A percentile compares a stretch with the other conserved stretches of the same genome.
These are phyloP conservation scores for Albula goreensis DNA, from an alignment of 2,113 vertebrate species.

Conservation along the genomic window DNA sequence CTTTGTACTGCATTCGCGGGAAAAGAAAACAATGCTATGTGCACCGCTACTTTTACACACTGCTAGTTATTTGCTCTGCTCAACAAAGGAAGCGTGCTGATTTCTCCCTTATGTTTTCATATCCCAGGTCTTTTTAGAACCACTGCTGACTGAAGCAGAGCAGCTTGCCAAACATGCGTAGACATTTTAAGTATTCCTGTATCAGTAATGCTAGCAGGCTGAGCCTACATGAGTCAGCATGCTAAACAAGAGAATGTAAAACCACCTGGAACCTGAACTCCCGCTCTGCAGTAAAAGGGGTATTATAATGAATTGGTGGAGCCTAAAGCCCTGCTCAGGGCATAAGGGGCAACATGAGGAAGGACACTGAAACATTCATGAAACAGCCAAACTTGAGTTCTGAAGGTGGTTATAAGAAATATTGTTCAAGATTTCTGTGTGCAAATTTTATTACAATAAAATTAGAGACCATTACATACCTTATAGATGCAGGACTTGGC, in stretches of 20 bases:
- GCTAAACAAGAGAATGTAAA: background rate
- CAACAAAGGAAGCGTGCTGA: no score
- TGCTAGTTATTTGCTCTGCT: no score
- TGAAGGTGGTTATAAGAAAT: background rate
- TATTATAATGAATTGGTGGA: background rate
- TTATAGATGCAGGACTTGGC: constrained; percentile 95
- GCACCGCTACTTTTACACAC: no score
- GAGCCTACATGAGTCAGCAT: background rate
- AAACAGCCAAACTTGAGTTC: background rate
- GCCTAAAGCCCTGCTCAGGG: background rate
- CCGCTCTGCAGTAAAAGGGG: background rate
- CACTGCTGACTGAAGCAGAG: background rate
- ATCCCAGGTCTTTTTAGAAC: background rate
- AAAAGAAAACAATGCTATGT: background rate
- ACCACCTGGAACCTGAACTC: background rate
- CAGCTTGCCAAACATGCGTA: background rate
- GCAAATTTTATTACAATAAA: background rate
- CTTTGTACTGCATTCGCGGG: background rate
- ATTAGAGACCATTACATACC: constrained; percentile 66
- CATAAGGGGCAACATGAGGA: background rate
- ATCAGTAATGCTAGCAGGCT: background rate
- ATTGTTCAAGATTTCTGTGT: background rate
- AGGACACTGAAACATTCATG: background rate
- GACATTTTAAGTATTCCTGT: background rate
- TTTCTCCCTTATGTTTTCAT: no score